phyloP scores from a whole-genome alignment of 2,113 vertebrate genomes.

The Coryphaenoides rupestris region DNA sequence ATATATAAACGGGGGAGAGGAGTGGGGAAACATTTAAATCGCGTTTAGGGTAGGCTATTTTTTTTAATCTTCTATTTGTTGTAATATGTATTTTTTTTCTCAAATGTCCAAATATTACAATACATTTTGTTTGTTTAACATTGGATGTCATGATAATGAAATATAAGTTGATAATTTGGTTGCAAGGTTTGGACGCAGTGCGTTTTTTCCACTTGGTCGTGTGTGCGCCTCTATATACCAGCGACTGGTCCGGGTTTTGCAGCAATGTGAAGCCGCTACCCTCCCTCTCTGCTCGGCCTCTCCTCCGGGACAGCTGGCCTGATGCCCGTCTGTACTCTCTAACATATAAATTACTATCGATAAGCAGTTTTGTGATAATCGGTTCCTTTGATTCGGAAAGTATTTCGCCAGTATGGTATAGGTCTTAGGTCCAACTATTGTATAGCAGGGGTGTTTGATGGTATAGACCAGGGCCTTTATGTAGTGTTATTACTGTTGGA shows the following conservation, averaged over 20 bases:
- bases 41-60: slow-evolving; percentile 41
- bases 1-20: too few relatives aligned
- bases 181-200: too few relatives aligned
- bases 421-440: slow-evolving; percentile 32
- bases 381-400: slow-evolving; percentile 29
- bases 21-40: too few relatives aligned
- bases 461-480: slow-evolving; percentile 31
- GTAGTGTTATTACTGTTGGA: slow-evolving; percentile 51
- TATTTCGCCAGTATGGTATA: slow-evolving; percentile 29
- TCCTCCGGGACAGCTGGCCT: slow-evolving; percentile 46
- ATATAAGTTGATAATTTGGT: too few relatives aligned
- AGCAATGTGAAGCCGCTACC: slow-evolving; percentile 41
- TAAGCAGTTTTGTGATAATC: slow-evolving; percentile 39
- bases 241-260: slow-evolving; percentile 27
- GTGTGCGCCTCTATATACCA: background rate
- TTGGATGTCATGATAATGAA: too few relatives aligned
- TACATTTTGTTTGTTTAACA: background rate
- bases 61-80: slow-evolving; percentile 40
- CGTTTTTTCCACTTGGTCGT: background rate
- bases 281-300: slow-evolving; percentile 48
- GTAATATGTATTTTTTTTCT: slow-evolving; percentile 13
- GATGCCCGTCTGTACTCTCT: slow-evolving; percentile 40
- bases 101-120: background rate
- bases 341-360: slow-evolving; percentile 53
- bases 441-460: slow-evolving; percentile 19